Percentiles rank a stretch among this genome's conserved stretches.
Evolutionary conservation across 2,113 vertebrate genomes (phyloP).

Genomic region (Anseranas semipalmata): DNA sequence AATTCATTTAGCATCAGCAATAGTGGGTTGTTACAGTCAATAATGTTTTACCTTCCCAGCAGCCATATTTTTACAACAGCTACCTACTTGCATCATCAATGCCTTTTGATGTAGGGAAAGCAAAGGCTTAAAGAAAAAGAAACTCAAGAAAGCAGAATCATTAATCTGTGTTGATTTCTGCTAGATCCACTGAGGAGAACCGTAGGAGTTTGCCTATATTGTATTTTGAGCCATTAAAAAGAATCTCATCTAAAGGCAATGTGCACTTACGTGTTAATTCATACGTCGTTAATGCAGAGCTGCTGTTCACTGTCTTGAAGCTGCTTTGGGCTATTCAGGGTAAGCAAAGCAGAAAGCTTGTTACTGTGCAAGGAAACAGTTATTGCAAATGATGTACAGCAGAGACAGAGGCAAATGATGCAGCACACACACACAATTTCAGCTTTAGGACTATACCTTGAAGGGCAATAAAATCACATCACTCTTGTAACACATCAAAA

Average conservation of each 20-base stretch:
- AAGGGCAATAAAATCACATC: slow-evolving; percentile 36
- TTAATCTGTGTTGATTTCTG: slow-evolving; percentile 41
- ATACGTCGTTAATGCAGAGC: slow-evolving; percentile 88
- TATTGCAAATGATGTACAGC: slow-evolving; percentile 44
- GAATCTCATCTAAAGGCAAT: neutral
- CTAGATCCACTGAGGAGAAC: neutral
- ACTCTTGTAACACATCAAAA: neutral
- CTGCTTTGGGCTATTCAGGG: slow-evolving; percentile 88
- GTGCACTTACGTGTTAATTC: slow-evolving; percentile 92
- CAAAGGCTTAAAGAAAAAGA: neutral
- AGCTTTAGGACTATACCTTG: slow-evolving; percentile 33
- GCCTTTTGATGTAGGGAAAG: neutral
- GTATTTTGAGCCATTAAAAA: neutral
- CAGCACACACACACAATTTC: neutral
- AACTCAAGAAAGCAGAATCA: neutral
- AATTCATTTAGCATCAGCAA: slow-evolving; percentile 36
- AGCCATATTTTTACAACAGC: slow-evolving; percentile 42
- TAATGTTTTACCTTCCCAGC: slow-evolving; percentile 20
- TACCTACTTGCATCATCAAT: slow-evolving; percentile 13
- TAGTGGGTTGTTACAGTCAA: neutral
- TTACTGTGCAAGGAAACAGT: slow-evolving; percentile 63
- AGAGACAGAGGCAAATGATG: slow-evolving; percentile 43
- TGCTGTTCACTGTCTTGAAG: slow-evolving; percentile 96
- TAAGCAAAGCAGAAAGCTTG: slow-evolving; percentile 74
- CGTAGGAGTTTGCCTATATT: neutral